These are phyloP conservation scores for Escarpia spicata DNA, from an alignment of 2,888 invertebrate species.

Conservation along the genomic window DNA sequence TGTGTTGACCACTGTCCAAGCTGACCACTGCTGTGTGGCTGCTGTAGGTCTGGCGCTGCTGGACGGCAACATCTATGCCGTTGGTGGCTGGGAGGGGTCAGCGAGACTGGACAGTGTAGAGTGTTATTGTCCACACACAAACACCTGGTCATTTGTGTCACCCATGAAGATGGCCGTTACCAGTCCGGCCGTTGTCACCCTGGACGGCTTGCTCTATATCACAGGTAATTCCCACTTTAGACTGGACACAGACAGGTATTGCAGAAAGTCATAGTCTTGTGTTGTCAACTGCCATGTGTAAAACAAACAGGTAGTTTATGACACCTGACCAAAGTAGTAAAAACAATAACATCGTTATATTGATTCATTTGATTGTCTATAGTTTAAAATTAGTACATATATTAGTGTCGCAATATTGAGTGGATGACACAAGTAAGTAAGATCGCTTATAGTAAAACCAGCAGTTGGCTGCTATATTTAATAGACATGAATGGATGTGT, in stretches of 20 bases:
- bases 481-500: not conserved
- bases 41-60: constrained; percentile 66
- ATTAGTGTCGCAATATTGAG: too few species aligned
- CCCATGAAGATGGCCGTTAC: constrained; percentile 68
- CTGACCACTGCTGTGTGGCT: not conserved
- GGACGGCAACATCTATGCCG: constrained; percentile 68
- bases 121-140: constrained; percentile 65
- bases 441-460: not conserved
- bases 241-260: not conserved
- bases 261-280: not conserved
- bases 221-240: constrained; percentile 57
- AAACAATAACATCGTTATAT: not conserved
- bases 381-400: too few species aligned
- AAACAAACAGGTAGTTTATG: not conserved
- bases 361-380: too few species aligned
- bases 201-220: constrained; percentile 67
- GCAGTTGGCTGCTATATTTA: not conserved
- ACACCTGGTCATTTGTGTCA: constrained; percentile 66
- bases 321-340: not conserved
- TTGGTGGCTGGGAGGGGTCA: constrained; percentile 69
- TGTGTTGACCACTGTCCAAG: not conserved
- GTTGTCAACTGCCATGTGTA: not conserved
- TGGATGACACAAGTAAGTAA: too few species aligned
- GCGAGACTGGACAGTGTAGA: constrained; percentile 67
- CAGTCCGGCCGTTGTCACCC: constrained; percentile 67